Percentiles rank a stretch among this genome's conserved stretches.
Evolutionary conservation across 2,113 vertebrate species (phyloP).

Genomic region (Dendropsophus ebraccatus): DNA sequence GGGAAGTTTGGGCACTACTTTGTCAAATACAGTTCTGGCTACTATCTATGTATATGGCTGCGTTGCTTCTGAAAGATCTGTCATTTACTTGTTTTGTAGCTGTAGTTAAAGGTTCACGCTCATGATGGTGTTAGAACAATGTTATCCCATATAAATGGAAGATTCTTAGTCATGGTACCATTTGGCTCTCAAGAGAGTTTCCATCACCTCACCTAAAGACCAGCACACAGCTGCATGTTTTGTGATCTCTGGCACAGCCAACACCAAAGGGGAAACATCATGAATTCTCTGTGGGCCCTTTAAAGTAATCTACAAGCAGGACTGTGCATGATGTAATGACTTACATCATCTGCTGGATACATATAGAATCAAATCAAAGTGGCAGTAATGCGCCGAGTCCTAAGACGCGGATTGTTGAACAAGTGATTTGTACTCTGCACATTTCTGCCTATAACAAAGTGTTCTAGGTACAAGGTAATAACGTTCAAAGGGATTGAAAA

Average conservation of each 20-base stretch:
- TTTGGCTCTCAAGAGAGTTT: conserved; percentile 46
- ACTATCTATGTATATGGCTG: not conserved
- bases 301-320: conserved; percentile 57
- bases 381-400: conserved; percentile 24
- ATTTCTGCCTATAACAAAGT: conserved; percentile 21
- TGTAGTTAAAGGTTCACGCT: conserved; percentile 21
- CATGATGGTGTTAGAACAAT: conserved; percentile 38
- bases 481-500: conserved; percentile 32
- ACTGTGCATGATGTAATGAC: conserved; percentile 53
- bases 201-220: conserved; percentile 55
- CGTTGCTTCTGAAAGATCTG: not conserved
- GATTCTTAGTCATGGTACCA: conserved; percentile 57
- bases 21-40: too few relatives aligned
- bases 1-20: too few relatives aligned
- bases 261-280: conserved; percentile 45
- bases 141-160: conserved; percentile 50
- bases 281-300: conserved; percentile 52
- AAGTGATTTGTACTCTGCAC: conserved; percentile 34
- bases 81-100: not conserved
- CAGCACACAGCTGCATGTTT: conserved; percentile 48
- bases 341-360: conserved; percentile 54
- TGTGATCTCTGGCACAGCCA: conserved; percentile 59
- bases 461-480: conserved; percentile 30
- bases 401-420: conserved; percentile 18
- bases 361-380: conserved; percentile 48